Evolutionary conservation across 2,888 invertebrate species (phyloP), one percentile per base, ranked within the genome.

Genomic region (Melanostoma scalare): DNA sequence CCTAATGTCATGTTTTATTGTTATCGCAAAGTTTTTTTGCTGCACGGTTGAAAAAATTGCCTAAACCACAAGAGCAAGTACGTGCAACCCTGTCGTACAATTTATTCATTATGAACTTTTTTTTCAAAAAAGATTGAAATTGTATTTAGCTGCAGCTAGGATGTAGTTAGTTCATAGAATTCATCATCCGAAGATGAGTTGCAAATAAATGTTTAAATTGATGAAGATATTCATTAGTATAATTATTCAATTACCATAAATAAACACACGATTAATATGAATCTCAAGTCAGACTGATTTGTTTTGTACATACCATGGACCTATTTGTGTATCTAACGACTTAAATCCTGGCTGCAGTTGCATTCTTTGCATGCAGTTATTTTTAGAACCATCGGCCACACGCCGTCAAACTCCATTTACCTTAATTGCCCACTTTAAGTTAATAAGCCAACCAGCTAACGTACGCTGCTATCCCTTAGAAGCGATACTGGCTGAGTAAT

Each of bases 401-500:
- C 82, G 82, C 78, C 78, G 69, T 74, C 78, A 65, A 68, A 61
- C 48, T 36, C 61, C 77, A 73, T 74, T 73, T 69, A 46, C 46
- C 56, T 58, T 78, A 82, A 82, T 82, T 78, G 63, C 73, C 46
- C 52, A 78, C 82, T 73, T 82, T 78, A 74, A 68, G 68, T 67
- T 77, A 77, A 77, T 81, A 73, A 82, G 77, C 38, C 31, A 60
- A n/a, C 35, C 5, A 33, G 10, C 60, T 6, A 50, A 30, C 38
- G 36, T 56, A 61, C 46, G 60, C 60, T 55, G 53, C 77, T 65
- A 60, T 60, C 61, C 67, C 77, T 68, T 31, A 35, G 63, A 50
- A 44, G 42, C 52, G 8, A 58, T 58, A 44, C 61, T 35, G 30
- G 33, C 58, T 69, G 38, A 71, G 55, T 58, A 74, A 69, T 78